A percentile compares a stretch with the other conserved stretches of the same genome.
These are phyloP conservation scores for Macrotrachela quadricornifera DNA, from an alignment of 1,140 invertebrate genomes.

Conservation along the genomic window DNA sequence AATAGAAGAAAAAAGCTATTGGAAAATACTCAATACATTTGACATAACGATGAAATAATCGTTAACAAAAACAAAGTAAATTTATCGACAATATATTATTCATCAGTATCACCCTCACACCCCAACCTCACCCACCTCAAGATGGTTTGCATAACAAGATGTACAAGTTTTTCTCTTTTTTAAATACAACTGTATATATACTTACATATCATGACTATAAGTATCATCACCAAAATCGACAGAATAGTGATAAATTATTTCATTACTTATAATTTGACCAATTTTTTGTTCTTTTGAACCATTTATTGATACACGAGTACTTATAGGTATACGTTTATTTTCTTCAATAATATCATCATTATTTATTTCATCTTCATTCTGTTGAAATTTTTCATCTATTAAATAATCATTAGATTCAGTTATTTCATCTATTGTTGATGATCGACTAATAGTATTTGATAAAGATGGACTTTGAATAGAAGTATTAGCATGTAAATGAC, in stretches of 20 bases:
- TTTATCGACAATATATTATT: too few species aligned
- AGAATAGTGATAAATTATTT: slow-evolving; percentile 34
- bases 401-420: background rate
- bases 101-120: too few species aligned
- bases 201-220: slow-evolving; percentile 37
- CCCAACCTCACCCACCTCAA: too few species aligned
- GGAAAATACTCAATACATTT: too few species aligned
- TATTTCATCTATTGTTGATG: background rate
- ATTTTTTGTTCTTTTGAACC: slow-evolving; percentile 42
- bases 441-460: background rate
- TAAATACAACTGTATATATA: too few species aligned
- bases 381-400: background rate
- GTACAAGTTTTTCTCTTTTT: too few species aligned
- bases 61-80: too few species aligned
- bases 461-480: background rate
- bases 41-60: too few species aligned
- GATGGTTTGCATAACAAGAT: too few species aligned
- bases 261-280: slow-evolving; percentile 39
- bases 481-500: slow-evolving; percentile 19
- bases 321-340: background rate
- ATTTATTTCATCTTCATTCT: background rate
- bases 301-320: slow-evolving; percentile 30
- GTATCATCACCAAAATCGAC: slow-evolving; percentile 45
- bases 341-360: background rate
- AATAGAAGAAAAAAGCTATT: too few species aligned